A percentile compares a stretch with the other conserved stretches of the same genome.
These are phyloP conservation scores for Drosophila sucinea DNA, from an alignment of 1,140 invertebrate genomes.

Conservation along the genomic window DNA sequence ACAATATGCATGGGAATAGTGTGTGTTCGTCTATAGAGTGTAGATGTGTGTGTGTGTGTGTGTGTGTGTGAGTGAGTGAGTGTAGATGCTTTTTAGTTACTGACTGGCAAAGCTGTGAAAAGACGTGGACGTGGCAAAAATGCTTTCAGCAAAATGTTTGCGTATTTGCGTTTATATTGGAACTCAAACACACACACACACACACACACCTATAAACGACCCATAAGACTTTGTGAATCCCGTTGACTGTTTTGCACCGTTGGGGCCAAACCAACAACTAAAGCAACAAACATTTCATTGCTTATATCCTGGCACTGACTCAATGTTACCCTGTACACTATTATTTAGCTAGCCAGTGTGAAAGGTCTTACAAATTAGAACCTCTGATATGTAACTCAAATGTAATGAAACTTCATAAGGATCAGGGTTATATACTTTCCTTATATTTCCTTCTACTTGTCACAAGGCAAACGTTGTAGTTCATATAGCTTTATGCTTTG, in stretches of 20 bases:
- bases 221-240: slow-evolving; percentile 40
- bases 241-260: slow-evolving; percentile 57
- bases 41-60: background rate
- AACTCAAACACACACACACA: slow-evolving; percentile 37
- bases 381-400: no score
- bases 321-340: background rate
- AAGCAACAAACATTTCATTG: background rate
- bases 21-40: background rate
- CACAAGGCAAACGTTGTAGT: background rate
- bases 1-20: slow-evolving; percentile 11
- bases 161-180: slow-evolving; percentile 61
- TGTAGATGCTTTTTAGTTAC: slow-evolving; percentile 21
- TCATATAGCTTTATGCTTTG: background rate
- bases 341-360: background rate
- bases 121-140: slow-evolving; percentile 49
- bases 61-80: background rate
- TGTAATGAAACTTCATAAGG: no score
- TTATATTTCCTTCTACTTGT: no score
- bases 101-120: slow-evolving; percentile 35
- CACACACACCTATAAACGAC: slow-evolving; percentile 12
- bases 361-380: no score
- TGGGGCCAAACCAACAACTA: slow-evolving; percentile 20
- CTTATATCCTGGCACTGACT: background rate
- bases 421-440: no score
- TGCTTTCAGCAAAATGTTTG: slow-evolving; percentile 51